Evolutionary conservation across 2,797 vertebrate species (phyloP), one percentile per base, ranked within the genome.

Genomic region (Anguilla obscura): DNA sequence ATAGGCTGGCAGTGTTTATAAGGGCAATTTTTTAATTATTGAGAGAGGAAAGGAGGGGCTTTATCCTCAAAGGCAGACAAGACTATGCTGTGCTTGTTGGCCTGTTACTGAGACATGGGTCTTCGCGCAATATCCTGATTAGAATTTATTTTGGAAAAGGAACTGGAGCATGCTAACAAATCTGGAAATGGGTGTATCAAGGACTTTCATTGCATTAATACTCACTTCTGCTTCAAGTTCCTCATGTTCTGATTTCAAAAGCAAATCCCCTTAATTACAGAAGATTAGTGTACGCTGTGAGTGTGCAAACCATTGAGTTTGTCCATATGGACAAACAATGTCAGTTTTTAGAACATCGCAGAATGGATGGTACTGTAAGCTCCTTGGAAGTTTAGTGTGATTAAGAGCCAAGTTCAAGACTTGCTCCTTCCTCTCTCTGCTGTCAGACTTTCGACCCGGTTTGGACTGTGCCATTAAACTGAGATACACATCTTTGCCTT

Each of bases 381-480:
- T 21, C 4, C 83, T 52, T 52, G 45, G 63, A 76, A 45, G 30
- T 33, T 52, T 12, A n/a, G 52, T 48, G 1, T 60, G 30, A 54
- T 58, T 21, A 76, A 86, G 86, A 86, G 50, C 50, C 60, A 63
- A 30, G 83, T 60, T 85, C 24, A 58, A 18, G 24, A 85, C 50
- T 79, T 33, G 40, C 36, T 30, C 3, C 27, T 79, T 71, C 50
- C 40, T 21, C 0, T 84, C 71, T 14, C 1, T 16, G 27, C 50
- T 30, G 27, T 83, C 2, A 7, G 69, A 90, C 89, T 93, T 91
- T 92, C 3, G 91, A 87, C 91, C 91, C 91, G 90, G 91, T 91
- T 87, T 85, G 90, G 91, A 92, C 92, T 21, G 9, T 69, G 83
- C 92, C 90, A 89, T 90, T 27, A 48, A 52, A 88, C 74, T 89